Base-by-base conservation (phyloP, 2,797 vertebrate species). In the Spondyliosoma cantharus region DNA sequence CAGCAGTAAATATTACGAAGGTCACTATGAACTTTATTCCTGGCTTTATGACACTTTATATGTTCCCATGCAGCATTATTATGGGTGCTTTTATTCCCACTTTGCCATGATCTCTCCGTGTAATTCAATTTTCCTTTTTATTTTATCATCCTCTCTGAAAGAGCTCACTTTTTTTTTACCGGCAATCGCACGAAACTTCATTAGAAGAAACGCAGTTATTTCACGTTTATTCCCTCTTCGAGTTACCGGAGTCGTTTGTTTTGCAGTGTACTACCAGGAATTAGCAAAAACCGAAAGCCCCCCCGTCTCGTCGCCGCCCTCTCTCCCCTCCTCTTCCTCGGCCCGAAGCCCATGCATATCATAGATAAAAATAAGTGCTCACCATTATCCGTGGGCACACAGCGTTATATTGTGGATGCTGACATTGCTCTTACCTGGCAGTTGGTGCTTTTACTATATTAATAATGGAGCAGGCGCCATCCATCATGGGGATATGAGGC, bases 381-480 rank as follows among this genome's bases (percentile, higher is more conserved):
- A 22, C 90, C 87, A 92, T 93, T 92, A 91, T 91, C 91, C 81
- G 66, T 79, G 89, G 90, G 88, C 90, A 91, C 87, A 86, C 87
- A 58, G 90, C 90, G 83, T 93, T 91, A 92, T 93, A 93, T 94
- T 92, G 89, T 92, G 92, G 92, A 92, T 94, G 92, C 94, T 94
- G 94, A 95, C 93, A 92, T 93, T 90, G 93, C 94, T 93, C 89
- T 93, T 94, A 93, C 91, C 94, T 93, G 94, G 93, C 94, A 92
- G 89, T 92, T 88, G 87, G 86, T 91, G 91, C 92, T 94, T 94
- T 95, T 94, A 93, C 89, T 86, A 89, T 94, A 95, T 95, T 93
- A 95, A 95, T 95, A 95, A 95, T 95, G 92, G 87, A 95, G 90
- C 91, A 93, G 92, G 92, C 87, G 13, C 90, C 90, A 93, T 95